Conservation (phyloP, 2,888 invertebrate species). For the Caradrina kadenii region DNA sequence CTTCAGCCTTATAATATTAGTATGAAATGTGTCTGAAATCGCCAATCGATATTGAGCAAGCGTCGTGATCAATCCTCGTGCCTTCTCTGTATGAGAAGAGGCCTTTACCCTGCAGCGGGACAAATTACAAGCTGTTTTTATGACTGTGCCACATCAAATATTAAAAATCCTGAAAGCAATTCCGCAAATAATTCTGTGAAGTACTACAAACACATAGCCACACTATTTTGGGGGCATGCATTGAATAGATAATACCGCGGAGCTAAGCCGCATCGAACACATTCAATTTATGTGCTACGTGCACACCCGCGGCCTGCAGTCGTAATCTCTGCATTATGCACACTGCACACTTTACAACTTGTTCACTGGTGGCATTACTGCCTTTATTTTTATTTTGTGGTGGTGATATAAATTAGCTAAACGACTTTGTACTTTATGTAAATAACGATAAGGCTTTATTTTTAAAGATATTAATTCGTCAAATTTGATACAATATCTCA, state of each 20-base stretch:
- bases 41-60: too few relatives aligned
- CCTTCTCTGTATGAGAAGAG: too few relatives aligned
- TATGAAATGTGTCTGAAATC: too few relatives aligned
- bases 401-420: neutral
- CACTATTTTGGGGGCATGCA: constrained; percentile 44
- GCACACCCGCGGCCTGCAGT: constrained; percentile 36
- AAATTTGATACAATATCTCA: too few relatives aligned
- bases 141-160: too few relatives aligned
- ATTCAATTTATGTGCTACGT: constrained; percentile 59
- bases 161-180: neutral
- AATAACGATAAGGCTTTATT: too few relatives aligned
- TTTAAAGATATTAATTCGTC: too few relatives aligned
- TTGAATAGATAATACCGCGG: constrained; percentile 54
- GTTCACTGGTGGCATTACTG: constrained; percentile 32
- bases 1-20: too few relatives aligned
- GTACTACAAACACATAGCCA: constrained; percentile 26
- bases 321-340: constrained; percentile 54
- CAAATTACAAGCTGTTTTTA: too few relatives aligned
- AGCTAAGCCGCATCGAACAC: constrained; percentile 45
- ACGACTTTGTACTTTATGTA: neutral
- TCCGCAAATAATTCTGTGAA: constrained; percentile 5
- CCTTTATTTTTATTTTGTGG: too few relatives aligned
- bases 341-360: constrained; percentile 36
- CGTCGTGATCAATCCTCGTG: too few relatives aligned
- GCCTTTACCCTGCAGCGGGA: too few relatives aligned